Evolutionary conservation across 2,113 vertebrate species (phyloP).

Genomic region (Symphodus melops): DNA sequence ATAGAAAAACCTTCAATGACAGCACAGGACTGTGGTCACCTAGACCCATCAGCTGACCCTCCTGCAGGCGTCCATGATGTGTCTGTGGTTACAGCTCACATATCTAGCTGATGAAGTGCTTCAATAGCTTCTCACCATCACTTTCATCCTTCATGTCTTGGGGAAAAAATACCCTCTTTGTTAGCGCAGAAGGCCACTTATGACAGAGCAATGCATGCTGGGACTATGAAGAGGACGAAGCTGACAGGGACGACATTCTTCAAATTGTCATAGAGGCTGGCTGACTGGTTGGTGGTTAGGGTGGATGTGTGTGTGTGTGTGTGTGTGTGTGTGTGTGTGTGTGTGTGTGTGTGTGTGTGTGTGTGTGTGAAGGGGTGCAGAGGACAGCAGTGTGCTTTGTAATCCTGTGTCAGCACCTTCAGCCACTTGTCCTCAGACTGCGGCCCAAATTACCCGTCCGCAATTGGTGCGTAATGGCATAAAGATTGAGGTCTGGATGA

Average conservation of each 20-base stretch:
- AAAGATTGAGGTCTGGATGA: conserved; percentile 64
- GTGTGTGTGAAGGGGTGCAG: conserved; percentile 3
- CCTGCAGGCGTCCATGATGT: not conserved
- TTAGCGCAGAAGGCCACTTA: conserved; percentile 48
- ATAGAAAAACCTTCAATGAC: not conserved
- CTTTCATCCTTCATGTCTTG: conserved; percentile 26
- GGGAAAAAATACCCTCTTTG: conserved; percentile 27
- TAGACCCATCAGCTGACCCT: conserved; percentile 21
- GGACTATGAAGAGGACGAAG: conserved; percentile 8
- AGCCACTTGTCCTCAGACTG: conserved; percentile 36
- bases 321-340: not conserved
- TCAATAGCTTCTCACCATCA: conserved; percentile 8
- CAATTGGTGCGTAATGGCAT: conserved; percentile 63
- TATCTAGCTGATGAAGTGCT: conserved; percentile 5
- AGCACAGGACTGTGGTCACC: conserved; percentile 3
- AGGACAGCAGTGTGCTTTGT: conserved; percentile 69
- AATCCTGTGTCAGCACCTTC: conserved; percentile 12
- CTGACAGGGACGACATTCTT: conserved; percentile 46
- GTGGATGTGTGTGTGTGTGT: not conserved
- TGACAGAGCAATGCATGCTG: conserved; percentile 39
- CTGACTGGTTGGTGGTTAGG: conserved; percentile 1
- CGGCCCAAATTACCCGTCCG: conserved; percentile 51
- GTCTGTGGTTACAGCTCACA: conserved; percentile 13
- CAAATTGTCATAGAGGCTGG: not conserved
- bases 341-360: too few species aligned